Conservation (phyloP, 2,797 vertebrate genomes). For the Diplodus sargus region DNA sequence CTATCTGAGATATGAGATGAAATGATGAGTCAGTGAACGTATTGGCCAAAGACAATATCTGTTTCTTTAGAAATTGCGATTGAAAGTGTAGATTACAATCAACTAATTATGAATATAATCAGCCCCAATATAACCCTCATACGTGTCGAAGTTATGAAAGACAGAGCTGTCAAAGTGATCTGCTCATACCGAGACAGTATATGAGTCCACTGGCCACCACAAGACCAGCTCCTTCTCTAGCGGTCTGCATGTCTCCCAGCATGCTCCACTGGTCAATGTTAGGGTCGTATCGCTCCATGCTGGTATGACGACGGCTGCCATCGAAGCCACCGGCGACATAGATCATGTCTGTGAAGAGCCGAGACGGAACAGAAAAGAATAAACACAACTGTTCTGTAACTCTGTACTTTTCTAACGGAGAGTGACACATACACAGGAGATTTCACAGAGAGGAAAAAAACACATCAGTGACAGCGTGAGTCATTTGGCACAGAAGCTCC, state of each 20-base stretch:
- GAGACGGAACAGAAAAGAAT: background rate
- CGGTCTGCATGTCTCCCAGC: constrained; percentile 99
- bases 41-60: background rate
- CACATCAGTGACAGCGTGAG: background rate
- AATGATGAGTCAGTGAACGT: background rate
- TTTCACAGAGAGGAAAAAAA: background rate
- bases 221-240: constrained; percentile 95
- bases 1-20: background rate
- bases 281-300: constrained; percentile 98
- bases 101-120: background rate
- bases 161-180: background rate
- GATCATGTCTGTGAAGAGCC: constrained; percentile 91
- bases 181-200: constrained; percentile 92
- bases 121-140: background rate
- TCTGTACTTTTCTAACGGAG: background rate
- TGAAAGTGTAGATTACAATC: background rate
- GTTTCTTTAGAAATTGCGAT: background rate
- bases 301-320: constrained; percentile 96
- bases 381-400: background rate
- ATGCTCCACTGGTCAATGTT: constrained; percentile 99
- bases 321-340: constrained; percentile 98
- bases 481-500: background rate
- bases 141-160: background rate
- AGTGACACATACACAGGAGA: background rate
- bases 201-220: constrained; percentile 97